Evolutionary conservation across 2,113 vertebrate species (phyloP).

Genomic region (Saccopteryx leptura): DNA sequence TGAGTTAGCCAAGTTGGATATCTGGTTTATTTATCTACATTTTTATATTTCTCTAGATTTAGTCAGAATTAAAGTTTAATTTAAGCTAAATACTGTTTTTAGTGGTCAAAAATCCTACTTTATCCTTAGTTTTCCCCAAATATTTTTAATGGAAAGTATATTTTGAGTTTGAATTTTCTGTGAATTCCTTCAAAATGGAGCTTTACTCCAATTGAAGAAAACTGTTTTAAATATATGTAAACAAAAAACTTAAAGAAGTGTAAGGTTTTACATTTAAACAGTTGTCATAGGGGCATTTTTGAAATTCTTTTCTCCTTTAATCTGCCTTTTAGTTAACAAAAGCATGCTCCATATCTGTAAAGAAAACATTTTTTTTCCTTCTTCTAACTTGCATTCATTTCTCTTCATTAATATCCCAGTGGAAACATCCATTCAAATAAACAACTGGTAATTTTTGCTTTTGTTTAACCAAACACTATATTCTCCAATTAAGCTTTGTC

Average conservation of each 20-base stretch:
- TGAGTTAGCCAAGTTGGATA: background rate
- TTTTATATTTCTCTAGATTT: constrained; percentile 14
- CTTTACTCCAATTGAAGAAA: constrained; percentile 15
- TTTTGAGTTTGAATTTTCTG: background rate
- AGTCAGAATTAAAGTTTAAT: background rate
- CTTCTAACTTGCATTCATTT: background rate
- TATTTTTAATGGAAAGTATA: constrained; percentile 7
- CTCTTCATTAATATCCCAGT: background rate
- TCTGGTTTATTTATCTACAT: background rate
- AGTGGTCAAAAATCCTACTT: constrained; percentile 25
- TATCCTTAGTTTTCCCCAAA: background rate
- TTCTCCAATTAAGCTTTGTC: constrained; percentile 4
- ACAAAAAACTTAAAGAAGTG: constrained; percentile 3
- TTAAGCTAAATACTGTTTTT: background rate
- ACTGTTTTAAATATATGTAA: constrained; percentile 2
- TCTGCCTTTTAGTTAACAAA: constrained; percentile 6
- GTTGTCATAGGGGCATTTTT: background rate
- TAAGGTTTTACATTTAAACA: background rate
- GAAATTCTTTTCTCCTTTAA: constrained; percentile 15
- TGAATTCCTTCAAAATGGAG: background rate
- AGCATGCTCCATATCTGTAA: background rate
- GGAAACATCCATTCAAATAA: constrained; percentile 14
- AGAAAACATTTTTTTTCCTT: background rate
- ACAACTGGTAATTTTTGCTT: background rate
- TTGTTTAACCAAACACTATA: constrained; percentile 19